phyloP scores from a whole-genome alignment of 2,888 invertebrate genomes.

The Tubulanus polymorphus region DNA sequence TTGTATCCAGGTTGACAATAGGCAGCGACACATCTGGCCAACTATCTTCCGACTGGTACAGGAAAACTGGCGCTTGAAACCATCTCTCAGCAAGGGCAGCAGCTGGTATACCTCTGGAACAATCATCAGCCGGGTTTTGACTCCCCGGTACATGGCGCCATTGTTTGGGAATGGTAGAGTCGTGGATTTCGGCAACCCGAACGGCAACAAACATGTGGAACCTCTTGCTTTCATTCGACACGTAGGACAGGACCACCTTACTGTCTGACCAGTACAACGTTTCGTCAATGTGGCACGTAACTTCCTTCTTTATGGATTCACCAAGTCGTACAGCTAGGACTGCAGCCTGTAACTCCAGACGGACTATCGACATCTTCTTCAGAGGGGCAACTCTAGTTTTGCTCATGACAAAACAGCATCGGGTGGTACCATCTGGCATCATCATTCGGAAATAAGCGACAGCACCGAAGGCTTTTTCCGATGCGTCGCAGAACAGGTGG shows the following conservation, averaged over 20 bases:
- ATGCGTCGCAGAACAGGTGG: conserved; percentile 8
- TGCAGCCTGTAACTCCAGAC: conserved; percentile 9
- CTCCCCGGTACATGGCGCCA: neutral
- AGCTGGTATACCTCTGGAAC: neutral
- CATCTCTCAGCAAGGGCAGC: neutral
- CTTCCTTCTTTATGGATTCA: neutral
- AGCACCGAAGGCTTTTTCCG: conserved; percentile 2
- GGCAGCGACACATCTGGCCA: neutral
- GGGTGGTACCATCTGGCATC: neutral
- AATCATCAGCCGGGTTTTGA: neutral
- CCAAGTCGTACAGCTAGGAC: neutral
- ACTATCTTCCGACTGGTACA: neutral
- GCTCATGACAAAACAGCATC: conserved; percentile 7
- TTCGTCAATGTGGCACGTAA: neutral
- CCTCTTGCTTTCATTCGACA: neutral
- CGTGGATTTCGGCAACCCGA: neutral
- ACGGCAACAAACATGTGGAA: neutral
- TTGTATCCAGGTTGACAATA: neutral
- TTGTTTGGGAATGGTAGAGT: neutral
- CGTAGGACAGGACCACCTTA: neutral
- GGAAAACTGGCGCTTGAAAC: neutral
- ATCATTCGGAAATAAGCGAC: conserved; percentile 10
- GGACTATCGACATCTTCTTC: conserved; percentile 4
- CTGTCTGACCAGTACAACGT: neutral
- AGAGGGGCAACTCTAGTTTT: conserved; percentile 7